phyloP scores from a whole-genome alignment of 2,113 vertebrate species.

The Athene cunicularia region DNA sequence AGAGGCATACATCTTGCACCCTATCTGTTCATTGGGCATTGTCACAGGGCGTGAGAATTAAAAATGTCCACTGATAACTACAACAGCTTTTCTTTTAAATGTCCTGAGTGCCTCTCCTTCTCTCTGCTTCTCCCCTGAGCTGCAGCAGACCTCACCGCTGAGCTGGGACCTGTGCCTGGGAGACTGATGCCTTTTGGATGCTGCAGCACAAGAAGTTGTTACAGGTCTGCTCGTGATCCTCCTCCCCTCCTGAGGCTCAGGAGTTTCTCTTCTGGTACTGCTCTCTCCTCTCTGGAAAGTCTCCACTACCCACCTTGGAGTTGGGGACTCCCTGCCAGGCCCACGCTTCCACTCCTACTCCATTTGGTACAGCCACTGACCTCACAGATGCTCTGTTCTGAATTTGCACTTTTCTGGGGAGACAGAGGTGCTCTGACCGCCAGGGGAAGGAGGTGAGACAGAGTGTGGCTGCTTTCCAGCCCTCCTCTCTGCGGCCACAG shows the following conservation, averaged over 20 bases:
- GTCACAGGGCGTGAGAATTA: not conserved
- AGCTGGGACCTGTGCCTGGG: not conserved
- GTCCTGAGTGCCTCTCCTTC: not conserved
- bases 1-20: not conserved
- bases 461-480: not conserved
- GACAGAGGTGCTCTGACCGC: not conserved
- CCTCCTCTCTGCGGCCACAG: fast-evolving
- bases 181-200: not conserved
- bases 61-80: not conserved
- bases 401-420: not conserved
- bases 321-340: not conserved
- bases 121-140: not conserved
- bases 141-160: not conserved
- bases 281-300: not conserved
- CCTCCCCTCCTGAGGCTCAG: not conserved
- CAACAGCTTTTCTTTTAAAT: not conserved
- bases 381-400: not conserved
- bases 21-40: not conserved
- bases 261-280: not conserved
- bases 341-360: not conserved
- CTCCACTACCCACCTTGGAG: not conserved
- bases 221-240: not conserved
- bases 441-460: not conserved
- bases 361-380: not conserved
- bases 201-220: not conserved